phyloP scores from a whole-genome alignment of 2,113 vertebrate species.

The Apistogramma diplotaenia region DNA sequence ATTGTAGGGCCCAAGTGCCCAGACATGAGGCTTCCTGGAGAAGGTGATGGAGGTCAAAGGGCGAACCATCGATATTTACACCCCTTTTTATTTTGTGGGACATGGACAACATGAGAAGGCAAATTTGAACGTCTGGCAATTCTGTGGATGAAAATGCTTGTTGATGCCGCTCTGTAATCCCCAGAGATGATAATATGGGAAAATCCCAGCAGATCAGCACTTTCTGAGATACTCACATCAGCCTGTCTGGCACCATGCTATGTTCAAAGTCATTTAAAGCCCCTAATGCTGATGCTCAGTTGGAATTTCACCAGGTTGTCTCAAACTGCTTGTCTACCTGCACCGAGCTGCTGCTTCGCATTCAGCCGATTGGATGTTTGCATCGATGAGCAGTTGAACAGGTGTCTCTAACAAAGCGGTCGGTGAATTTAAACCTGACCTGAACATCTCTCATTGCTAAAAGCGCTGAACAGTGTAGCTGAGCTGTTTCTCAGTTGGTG shows the following conservation, averaged over 20 bases:
- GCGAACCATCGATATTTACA: neutral
- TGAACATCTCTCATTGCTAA: neutral
- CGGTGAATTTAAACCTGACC: neutral
- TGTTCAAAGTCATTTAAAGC: neutral
- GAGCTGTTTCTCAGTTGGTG: neutral
- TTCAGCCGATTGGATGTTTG: neutral
- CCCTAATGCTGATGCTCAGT: neutral
- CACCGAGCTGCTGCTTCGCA: neutral
- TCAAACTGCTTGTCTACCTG: neutral
- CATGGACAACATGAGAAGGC: neutral
- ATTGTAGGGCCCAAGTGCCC: neutral
- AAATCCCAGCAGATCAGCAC: neutral
- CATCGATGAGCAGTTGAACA: neutral
- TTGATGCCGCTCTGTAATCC: no score
- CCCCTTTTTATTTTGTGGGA: neutral
- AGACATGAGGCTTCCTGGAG: neutral
- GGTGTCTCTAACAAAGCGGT: neutral
- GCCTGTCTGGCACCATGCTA: neutral
- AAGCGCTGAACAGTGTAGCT: neutral
- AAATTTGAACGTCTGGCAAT: neutral
- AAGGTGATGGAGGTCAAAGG: neutral
- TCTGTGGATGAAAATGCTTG: no score
- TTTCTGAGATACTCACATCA: neutral
- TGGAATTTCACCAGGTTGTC: neutral
- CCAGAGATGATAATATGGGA: neutral